Conservation (phyloP, 2,888 invertebrate genomes). For the Nomada fucata region DNA sequence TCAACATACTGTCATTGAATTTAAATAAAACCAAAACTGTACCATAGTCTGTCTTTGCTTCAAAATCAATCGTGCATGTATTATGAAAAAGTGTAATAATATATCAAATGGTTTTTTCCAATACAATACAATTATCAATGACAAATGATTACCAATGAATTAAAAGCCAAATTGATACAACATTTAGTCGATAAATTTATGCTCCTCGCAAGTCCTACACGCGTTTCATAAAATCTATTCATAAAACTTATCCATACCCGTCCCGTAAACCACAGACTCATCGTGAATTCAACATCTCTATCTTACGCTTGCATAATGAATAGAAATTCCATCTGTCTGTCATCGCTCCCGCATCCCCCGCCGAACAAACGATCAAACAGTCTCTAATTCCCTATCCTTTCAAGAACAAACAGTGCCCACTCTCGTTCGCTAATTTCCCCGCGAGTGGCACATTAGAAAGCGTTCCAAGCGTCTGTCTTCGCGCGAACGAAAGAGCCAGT, state of each 20-base stretch:
- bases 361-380: background rate
- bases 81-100: no score
- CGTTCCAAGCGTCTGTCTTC: slow-evolving; percentile 33
- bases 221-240: no score
- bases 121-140: no score
- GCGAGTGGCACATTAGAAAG: slow-evolving; percentile 48
- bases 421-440: background rate
- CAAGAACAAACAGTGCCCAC: slow-evolving; percentile 1
- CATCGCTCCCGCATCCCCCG: background rate
- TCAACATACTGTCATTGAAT: no score
- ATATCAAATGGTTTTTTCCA: no score
- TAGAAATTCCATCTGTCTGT: background rate
- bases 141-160: no score
- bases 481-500: slow-evolving; percentile 9
- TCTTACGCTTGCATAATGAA: background rate
- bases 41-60: no score
- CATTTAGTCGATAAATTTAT: no score
- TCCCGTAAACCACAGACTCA: background rate
- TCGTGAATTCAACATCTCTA: background rate
- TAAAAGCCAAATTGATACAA: no score
- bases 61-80: no score
- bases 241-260: background rate
- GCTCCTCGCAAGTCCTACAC: no score
- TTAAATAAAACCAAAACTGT: no score
- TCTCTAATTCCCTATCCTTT: background rate